Evolutionary conservation across 2,888 invertebrate species (phyloP).

Genomic region (Lumbricus terrestris): DNA sequence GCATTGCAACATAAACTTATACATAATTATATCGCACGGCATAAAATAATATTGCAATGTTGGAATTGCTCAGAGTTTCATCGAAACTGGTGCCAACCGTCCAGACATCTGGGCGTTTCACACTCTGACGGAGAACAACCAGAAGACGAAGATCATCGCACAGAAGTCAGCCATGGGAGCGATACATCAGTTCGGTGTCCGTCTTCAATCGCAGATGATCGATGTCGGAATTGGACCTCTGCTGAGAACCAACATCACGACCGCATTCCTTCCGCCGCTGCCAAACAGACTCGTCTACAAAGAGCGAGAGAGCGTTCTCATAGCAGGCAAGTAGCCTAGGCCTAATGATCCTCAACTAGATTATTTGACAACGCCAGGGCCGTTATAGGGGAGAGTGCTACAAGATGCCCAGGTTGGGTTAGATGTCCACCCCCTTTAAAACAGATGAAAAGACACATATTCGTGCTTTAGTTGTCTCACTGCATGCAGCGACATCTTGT

Average conservation of each 20-base stretch:
- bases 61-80: not conserved
- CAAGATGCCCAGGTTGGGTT: too few relatives aligned
- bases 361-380: too few relatives aligned
- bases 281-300: slow-evolving; percentile 26
- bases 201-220: slow-evolving; percentile 4
- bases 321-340: slow-evolving; percentile 48
- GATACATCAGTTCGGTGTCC: slow-evolving; percentile 45
- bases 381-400: too few relatives aligned
- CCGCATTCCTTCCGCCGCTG: slow-evolving; percentile 35
- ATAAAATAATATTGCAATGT: not conserved
- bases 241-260: not conserved
- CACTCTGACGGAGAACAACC: slow-evolving; percentile 38
- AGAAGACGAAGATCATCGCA: slow-evolving; percentile 33
- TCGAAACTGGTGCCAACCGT: not conserved
- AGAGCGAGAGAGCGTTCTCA: slow-evolving; percentile 37
- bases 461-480: too few relatives aligned
- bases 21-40: not conserved
- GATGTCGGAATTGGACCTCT: slow-evolving; percentile 13
- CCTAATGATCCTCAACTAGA: not conserved
- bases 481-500: too few relatives aligned
- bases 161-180: slow-evolving; percentile 39
- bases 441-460: too few relatives aligned
- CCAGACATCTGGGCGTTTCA: slow-evolving; percentile 49
- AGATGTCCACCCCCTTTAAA: too few relatives aligned
- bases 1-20: not conserved